phyloP scores from a whole-genome alignment of 2,113 vertebrate genomes.

The Melanotaenia duboulayi region DNA sequence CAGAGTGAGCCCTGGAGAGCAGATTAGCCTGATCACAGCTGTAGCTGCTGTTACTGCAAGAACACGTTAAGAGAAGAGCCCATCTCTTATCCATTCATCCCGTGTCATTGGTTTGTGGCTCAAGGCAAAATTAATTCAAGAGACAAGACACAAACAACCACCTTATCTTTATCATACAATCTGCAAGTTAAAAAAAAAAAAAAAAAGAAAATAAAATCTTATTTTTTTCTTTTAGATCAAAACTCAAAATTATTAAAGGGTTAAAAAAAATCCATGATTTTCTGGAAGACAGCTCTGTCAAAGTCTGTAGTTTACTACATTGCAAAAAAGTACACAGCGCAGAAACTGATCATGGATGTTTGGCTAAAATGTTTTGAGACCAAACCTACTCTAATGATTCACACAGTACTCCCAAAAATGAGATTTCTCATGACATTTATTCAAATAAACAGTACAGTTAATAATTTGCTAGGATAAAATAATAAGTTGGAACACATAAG shows the following conservation, averaged over 20 bases:
- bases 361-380: constrained; percentile 50
- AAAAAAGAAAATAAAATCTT: background rate
- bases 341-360: constrained; percentile 64
- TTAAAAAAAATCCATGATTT: constrained; percentile 19
- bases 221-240: constrained; percentile 8
- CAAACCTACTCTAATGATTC: constrained; percentile 76
- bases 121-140: constrained; percentile 46
- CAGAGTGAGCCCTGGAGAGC: constrained; percentile 61
- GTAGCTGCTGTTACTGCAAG: constrained; percentile 52
- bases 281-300: constrained; percentile 73
- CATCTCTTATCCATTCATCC: constrained; percentile 49
- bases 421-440: constrained; percentile 84
- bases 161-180: constrained; percentile 40
- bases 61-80: constrained; percentile 45
- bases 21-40: constrained; percentile 51
- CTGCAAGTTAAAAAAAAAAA: constrained; percentile 41
- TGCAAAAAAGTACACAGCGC: constrained; percentile 42
- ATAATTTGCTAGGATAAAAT: constrained; percentile 81
- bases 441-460: constrained; percentile 84
- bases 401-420: constrained; percentile 77
- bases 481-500: constrained; percentile 77
- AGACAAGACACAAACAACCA: constrained; percentile 56
- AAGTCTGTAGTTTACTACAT: constrained; percentile 52
- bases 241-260: constrained; percentile 20
- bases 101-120: constrained; percentile 49